Conservation (phyloP, 2,888 invertebrate species). For the Ferrisia virgata region DNA sequence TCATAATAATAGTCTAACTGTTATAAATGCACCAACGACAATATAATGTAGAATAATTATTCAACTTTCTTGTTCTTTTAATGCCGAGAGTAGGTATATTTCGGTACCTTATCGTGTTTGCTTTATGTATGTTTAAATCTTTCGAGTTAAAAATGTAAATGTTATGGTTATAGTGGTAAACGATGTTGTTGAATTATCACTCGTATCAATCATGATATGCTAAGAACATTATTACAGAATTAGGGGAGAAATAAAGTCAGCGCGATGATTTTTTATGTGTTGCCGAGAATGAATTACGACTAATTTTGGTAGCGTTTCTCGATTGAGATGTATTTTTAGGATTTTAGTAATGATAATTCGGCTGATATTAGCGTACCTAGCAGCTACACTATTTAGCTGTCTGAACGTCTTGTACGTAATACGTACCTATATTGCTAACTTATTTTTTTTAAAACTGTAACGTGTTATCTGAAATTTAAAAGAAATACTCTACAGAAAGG, state of each 20-base stretch:
- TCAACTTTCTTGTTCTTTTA: constrained; percentile 19
- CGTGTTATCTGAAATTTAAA: no score
- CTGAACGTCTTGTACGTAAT: neutral
- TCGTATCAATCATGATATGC: neutral
- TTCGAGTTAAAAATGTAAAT: constrained; percentile 15
- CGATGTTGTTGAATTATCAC: constrained; percentile 23
- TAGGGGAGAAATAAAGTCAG: neutral
- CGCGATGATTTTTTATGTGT: neutral
- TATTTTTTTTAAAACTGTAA: no score
- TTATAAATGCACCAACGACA: neutral
- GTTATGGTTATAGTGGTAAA: constrained; percentile 19
- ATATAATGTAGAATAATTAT: constrained; percentile 14
- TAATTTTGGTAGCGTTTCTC: neutral
- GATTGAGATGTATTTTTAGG: neutral
- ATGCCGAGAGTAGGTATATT: neutral
- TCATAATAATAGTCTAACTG: no score
- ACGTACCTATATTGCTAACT: neutral
- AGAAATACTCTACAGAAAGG: no score
- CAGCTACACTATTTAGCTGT: neutral
- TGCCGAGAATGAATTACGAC: neutral
- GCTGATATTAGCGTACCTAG: neutral
- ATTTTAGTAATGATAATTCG: neutral
- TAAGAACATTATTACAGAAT: neutral
- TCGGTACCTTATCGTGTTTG: neutral
- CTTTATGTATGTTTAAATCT: neutral